Evolutionary conservation across 2,888 invertebrate genomes (phyloP), one percentile per base, ranked within the genome.

Genomic region (Synanthedon andrenaeformis): DNA sequence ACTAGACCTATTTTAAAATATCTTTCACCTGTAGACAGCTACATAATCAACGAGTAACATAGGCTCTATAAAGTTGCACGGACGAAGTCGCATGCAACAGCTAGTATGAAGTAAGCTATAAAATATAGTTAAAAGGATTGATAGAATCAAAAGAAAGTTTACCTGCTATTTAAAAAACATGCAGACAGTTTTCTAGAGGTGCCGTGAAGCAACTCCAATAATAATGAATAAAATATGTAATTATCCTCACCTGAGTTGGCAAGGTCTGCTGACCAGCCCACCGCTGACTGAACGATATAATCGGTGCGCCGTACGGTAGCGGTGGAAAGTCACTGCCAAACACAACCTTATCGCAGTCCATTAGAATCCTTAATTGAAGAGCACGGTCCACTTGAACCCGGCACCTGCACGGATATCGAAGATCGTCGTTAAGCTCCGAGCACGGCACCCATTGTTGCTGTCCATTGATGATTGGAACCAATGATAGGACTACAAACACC

Each of bases 291-390:
- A 94, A 94, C 8, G 93, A 90, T 52, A 93, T 91, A 57, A 96
- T 92, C 3, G 94, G 95, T 23, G 94, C 94, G 51, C 93, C 93
- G 67, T 91, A 92, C 1, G 96, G 94, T 62, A 94, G 77, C 10
- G 92, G 87, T 0, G 95, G 92, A 60, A 93, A 92, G 71, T 96
- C 95, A 4, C 92, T 91, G 28, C 92, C 89, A 68, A 96, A 95
- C 35, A 95, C 94, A 23, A 95, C 92, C 8, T 91, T 82, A 82
- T 96, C 96, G 74, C 96, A 96, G 76, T 96, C 91, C 89, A 96
- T 91, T 62, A 90, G 85, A 60, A 95, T 91, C 54, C 83, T 70
- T 5, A 87, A 65, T 61, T 85, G 84, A 11, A 85, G 65, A 0
- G 82, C 74, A 17, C 82, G 66, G 68, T 90, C 90, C 57, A 90